Evolutionary conservation across 2,797 vertebrate species (phyloP).

Genomic region (Poeciliopsis presidionis): DNA sequence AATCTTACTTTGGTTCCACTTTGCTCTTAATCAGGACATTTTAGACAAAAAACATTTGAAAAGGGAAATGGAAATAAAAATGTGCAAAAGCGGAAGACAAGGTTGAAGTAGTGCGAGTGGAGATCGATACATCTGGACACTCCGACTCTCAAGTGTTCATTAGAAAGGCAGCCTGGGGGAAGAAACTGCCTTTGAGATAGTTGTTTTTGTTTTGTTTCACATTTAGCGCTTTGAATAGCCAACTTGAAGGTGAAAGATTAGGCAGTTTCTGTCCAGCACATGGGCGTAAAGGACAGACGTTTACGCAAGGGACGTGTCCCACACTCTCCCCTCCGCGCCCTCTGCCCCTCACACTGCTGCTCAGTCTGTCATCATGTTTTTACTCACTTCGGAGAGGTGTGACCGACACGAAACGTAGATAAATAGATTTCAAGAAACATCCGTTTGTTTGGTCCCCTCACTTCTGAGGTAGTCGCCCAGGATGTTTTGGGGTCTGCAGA

Average conservation of each 20-base stretch:
- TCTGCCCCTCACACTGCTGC: no score
- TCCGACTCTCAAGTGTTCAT: not conserved
- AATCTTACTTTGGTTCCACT: not conserved
- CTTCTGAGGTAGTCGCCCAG: no score
- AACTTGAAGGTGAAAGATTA: not conserved
- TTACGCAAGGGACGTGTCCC: no score
- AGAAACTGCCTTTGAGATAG: no score
- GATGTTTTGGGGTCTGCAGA: no score
- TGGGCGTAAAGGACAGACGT: not conserved
- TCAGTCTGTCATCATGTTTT: no score
- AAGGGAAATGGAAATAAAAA: not conserved
- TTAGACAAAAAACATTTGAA: not conserved
- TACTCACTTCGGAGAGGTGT: no score
- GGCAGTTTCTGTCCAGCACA: not conserved
- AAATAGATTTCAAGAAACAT: no score
- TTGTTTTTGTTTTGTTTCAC: not conserved
- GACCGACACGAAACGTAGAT: no score
- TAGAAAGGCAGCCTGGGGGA: not conserved
- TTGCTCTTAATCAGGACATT: not conserved
- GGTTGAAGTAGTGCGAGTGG: not conserved
- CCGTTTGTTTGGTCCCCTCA: no score
- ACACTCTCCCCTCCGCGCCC: no score
- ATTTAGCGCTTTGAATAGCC: not conserved
- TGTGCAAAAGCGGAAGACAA: not conserved
- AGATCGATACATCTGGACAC: not conserved